Evolutionary conservation across 2,113 vertebrate species (phyloP).

Genomic region (Melanotaenia duboulayi): DNA sequence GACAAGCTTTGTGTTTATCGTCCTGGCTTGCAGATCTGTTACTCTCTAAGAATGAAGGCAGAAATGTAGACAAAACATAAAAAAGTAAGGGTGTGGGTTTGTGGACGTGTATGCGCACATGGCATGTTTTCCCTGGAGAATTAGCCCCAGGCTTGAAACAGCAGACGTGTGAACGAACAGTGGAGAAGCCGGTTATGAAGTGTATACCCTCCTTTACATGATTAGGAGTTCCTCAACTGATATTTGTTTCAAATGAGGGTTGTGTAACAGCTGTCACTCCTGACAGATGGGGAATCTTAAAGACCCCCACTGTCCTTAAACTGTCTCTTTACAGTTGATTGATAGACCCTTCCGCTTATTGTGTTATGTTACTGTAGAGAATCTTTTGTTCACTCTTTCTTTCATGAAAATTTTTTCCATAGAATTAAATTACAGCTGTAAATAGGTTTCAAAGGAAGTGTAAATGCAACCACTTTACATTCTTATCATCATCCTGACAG

Average conservation of each 20-base stretch:
- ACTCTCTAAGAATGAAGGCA: constrained; percentile 40
- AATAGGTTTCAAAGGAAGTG: background rate
- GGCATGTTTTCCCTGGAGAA: constrained; percentile 65
- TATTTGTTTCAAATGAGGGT: constrained; percentile 39
- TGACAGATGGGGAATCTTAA: constrained; percentile 19
- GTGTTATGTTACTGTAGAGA: background rate
- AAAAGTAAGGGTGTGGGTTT: constrained; percentile 47
- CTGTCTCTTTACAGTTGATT: constrained; percentile 22
- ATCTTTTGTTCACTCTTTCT: background rate
- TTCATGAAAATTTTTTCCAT: background rate
- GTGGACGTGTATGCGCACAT: constrained; percentile 16
- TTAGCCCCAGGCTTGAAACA: constrained; percentile 52
- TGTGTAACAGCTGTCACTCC: constrained; percentile 27
- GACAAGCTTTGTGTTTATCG: constrained; percentile 56
- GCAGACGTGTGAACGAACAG: constrained; percentile 59
- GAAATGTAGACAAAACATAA: constrained; percentile 67
- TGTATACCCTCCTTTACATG: constrained; percentile 30
- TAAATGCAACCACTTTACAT: background rate
- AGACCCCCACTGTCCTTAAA: constrained; percentile 13
- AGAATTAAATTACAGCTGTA: too few species aligned
- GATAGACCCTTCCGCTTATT: constrained; percentile 5
- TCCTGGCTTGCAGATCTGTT: constrained; percentile 41
- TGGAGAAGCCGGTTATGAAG: constrained; percentile 26
- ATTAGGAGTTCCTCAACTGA: constrained; percentile 25
- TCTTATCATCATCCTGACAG: background rate